A percentile compares a stretch with the other conserved stretches of the same genome.
phyloP scores from a whole-genome alignment of 2,888 invertebrate genomes.

The Chironomus riparius region DNA sequence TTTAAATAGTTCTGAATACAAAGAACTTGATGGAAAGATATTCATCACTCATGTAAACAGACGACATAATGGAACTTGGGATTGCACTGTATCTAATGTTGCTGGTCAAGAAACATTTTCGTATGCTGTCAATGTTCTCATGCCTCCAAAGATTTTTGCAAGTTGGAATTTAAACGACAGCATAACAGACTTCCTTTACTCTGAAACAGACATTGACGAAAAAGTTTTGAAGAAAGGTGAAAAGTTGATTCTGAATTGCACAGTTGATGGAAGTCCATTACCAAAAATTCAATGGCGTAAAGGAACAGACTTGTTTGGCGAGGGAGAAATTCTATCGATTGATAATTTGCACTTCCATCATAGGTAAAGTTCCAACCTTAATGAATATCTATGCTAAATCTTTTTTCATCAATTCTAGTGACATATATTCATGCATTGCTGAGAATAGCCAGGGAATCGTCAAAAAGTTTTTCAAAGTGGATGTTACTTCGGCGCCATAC shows the following conservation, averaged over 20 bases:
- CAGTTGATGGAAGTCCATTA: slow-evolving; percentile 42
- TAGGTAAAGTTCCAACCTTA: not conserved
- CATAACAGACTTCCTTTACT: not conserved
- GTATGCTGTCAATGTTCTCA: slow-evolving; percentile 48
- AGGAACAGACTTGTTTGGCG: not conserved
- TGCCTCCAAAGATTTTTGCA: slow-evolving; percentile 41
- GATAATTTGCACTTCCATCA: slow-evolving; percentile 5
- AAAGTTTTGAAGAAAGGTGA: slow-evolving; percentile 40
- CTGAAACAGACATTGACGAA: slow-evolving; percentile 19
- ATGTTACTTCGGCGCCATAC: slow-evolving; percentile 38
- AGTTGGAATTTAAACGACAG: slow-evolving; percentile 32
- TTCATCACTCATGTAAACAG: not conserved
- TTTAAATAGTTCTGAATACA: not conserved
- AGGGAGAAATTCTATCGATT: not conserved
- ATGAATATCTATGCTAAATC: no score
- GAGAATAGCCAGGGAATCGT: slow-evolving; percentile 50
- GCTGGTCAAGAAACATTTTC: slow-evolving; percentile 48
- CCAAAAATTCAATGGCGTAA: slow-evolving; percentile 38
- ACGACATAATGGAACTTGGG: slow-evolving; percentile 42
- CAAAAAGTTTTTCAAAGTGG: slow-evolving; percentile 45
- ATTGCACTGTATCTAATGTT: slow-evolving; percentile 51
- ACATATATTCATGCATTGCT: slow-evolving; percentile 51
- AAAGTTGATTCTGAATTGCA: slow-evolving; percentile 44
- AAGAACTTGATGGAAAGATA: not conserved
- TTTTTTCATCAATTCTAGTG: no score